These are phyloP conservation scores for Sericinus montela DNA, from an alignment of 2,888 invertebrate genomes.

Conservation along the genomic window DNA sequence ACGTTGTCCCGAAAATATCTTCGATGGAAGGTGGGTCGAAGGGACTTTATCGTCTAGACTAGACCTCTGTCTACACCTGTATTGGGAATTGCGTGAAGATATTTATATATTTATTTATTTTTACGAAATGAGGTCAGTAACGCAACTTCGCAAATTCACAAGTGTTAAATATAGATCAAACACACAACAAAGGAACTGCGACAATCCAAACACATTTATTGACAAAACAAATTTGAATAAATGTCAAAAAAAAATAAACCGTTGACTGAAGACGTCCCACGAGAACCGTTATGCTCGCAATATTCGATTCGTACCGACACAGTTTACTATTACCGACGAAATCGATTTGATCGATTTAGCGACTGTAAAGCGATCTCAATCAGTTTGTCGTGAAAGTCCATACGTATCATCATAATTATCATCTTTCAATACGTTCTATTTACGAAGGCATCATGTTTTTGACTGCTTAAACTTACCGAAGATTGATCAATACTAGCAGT, in stretches of 20 bases:
- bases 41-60: too few species aligned
- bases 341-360: constrained; percentile 13
- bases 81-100: too few species aligned
- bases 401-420: neutral
- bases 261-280: constrained; percentile 5
- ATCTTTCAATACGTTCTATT: neutral
- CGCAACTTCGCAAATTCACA: constrained; percentile 1
- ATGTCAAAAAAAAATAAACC: neutral
- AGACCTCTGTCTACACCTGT: too few species aligned
- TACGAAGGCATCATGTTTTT: too few species aligned
- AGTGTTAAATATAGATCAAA: constrained; percentile 10
- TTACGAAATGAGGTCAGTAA: neutral
- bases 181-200: neutral
- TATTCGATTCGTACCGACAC: constrained; percentile 15
- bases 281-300: constrained; percentile 13
- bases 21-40: too few species aligned
- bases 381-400: neutral
- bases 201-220: neutral
- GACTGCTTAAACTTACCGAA: too few species aligned
- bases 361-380: constrained; percentile 6
- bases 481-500: too few species aligned
- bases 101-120: neutral
- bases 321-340: constrained; percentile 5
- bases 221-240: constrained; percentile 6
- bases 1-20: too few species aligned